phyloP scores from a whole-genome alignment of 2,113 vertebrate genomes.

The Bucco capensis region DNA sequence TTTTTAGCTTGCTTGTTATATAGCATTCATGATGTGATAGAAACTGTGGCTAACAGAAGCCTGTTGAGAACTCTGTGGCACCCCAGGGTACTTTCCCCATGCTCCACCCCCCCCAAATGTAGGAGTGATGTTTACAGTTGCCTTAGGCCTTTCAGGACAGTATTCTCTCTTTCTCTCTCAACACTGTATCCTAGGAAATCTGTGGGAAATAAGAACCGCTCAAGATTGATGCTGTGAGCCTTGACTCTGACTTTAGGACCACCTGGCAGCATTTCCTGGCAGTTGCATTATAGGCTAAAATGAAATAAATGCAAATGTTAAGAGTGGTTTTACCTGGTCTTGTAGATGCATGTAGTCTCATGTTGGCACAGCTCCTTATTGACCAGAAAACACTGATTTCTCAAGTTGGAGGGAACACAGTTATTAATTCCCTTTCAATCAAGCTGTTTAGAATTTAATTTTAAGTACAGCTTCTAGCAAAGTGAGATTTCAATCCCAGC shows the following conservation, averaged over 20 bases:
- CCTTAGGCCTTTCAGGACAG: background rate
- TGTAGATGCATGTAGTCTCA: background rate
- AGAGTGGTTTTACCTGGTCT: background rate
- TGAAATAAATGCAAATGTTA: background rate
- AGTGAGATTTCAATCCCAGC: background rate
- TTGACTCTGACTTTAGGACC: background rate
- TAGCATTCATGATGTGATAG: background rate
- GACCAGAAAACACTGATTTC: background rate
- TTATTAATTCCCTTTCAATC: background rate
- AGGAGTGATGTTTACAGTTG: background rate
- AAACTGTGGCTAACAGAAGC: background rate
- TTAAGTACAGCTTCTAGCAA: background rate
- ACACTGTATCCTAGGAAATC: background rate
- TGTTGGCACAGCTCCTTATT: background rate
- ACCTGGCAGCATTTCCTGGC: background rate
- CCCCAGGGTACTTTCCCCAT: background rate
- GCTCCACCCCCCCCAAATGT: fast-evolving
- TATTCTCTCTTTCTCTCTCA: background rate
- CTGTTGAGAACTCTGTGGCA: background rate
- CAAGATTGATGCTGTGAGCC: background rate
- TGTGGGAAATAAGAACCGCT: background rate
- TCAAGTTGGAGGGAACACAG: background rate
- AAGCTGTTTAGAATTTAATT: background rate
- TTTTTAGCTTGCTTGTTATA: background rate
- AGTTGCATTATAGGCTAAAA: background rate